These are phyloP conservation scores for Philonicus albiceps DNA, from an alignment of 2,888 invertebrate genomes.

Conservation along the genomic window DNA sequence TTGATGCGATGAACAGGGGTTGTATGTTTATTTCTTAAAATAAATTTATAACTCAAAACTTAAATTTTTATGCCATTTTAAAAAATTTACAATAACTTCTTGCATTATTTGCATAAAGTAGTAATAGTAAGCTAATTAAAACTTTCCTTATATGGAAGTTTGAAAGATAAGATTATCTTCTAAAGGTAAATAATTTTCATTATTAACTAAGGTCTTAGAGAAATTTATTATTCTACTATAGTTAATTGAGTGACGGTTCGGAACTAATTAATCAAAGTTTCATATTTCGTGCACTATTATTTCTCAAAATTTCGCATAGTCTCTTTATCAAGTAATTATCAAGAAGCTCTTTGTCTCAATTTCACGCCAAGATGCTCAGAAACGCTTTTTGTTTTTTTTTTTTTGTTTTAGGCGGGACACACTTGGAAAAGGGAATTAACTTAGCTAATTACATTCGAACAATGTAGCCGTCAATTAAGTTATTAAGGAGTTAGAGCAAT, in stretches of 20 bases:
- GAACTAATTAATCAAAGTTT: neutral
- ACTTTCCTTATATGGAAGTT: too few species aligned
- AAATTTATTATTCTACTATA: neutral
- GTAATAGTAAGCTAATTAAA: too few species aligned
- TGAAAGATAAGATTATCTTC: too few species aligned
- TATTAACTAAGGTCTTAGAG: neutral
- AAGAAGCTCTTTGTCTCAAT: neutral
- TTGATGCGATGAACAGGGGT: too few species aligned
- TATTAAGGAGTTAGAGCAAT: neutral
- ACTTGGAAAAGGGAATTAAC: neutral
- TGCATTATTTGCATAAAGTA: too few species aligned
- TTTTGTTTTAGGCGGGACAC: neutral
- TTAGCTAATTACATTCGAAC: neutral
- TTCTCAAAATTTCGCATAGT: neutral
- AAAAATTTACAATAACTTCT: too few species aligned
- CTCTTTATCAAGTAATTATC: neutral
- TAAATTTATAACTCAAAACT: too few species aligned
- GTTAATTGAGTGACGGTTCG: neutral
- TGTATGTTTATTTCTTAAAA: too few species aligned
- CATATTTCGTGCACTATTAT: neutral
- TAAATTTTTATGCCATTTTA: too few species aligned
- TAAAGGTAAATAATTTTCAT: neutral
- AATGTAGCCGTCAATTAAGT: slow-evolving; percentile 3
- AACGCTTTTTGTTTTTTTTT: too few species aligned
- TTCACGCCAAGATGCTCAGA: neutral